These are phyloP conservation scores for Ceriagrion tenellum DNA, from an alignment of 2,888 invertebrate species.

Conservation along the genomic window DNA sequence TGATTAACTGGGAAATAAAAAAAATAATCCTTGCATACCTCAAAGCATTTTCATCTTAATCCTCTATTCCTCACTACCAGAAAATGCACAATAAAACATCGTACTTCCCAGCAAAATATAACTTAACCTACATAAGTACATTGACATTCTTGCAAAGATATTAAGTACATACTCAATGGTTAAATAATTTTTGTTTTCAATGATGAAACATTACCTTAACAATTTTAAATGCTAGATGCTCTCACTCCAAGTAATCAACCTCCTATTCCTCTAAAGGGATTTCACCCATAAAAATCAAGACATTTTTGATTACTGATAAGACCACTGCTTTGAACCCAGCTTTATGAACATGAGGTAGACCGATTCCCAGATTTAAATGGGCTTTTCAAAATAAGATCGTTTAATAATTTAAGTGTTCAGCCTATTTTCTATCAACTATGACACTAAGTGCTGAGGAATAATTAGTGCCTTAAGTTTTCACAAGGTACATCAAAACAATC, in stretches of 20 bases:
- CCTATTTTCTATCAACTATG: neutral
- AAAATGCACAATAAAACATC: neutral
- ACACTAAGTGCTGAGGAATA: neutral
- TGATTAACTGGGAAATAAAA: neutral
- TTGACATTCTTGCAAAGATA: neutral
- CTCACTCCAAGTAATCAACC: neutral
- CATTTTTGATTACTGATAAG: neutral
- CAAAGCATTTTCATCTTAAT: neutral
- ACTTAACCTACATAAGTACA: neutral
- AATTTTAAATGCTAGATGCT: neutral
- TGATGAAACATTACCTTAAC: neutral
- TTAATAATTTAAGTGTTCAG: neutral
- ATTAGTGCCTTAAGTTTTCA: neutral
- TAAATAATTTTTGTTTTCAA: neutral
- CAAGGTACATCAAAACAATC: neutral
- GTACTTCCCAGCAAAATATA: neutral
- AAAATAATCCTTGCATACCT: neutral
- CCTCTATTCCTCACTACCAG: neutral
- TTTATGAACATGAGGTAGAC: neutral
- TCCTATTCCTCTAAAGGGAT: neutral
- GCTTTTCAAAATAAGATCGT: neutral
- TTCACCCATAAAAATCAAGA: neutral
- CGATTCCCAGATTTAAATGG: neutral
- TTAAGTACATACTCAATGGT: neutral
- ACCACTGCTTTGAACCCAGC: neutral